Evolutionary conservation across 1,140 invertebrate species (phyloP), one percentile per base, ranked within the genome.

Genomic region (Dolichoris vasculosae): DNA sequence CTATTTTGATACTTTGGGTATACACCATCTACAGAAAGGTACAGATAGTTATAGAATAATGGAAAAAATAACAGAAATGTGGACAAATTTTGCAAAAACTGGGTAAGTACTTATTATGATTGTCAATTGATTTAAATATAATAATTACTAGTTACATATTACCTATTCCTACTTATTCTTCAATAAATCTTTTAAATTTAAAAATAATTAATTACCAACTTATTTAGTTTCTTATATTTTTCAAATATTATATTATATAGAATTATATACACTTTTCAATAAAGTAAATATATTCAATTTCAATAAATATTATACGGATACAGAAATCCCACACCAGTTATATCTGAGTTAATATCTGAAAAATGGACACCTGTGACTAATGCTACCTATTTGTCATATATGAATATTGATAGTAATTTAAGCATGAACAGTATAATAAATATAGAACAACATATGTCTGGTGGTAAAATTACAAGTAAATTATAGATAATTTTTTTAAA

Each of bases 21-120:
- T 82, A 32, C 30, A n/a, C 85, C 83, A 77, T 9, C 6, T 46
- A 11, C 48, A 40, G 20, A 87, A 73, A 79, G 78, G 32, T 32
- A 15, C 71, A 8, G 30, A 35, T 67, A 55, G 32, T 11, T 78
- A 63, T 43, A 78, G 64, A 83, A 76, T 80, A 48, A 84, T 76
- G 73, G 80, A 77, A 79, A 84, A 51, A 78, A 82, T 91, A 83
- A 88, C 87, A 13, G 81, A 88, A 78, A 48, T 90, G 59, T 90
- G 89, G 89, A 88, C 89, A n/a, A 89, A 87, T 83, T 90, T 91
- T 84, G 88, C 89, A 13, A 87, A 82, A 76, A 82, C 73, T 51
- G 90, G 90, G 90, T 91, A 87, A 67, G 11, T 51, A 20, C 26
- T 46, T 20, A 71, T 71, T 82, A 71, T 76, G 11, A 51, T 51